phyloP scores from a whole-genome alignment of 2,888 invertebrate species.

The Adineta ricciae region DNA sequence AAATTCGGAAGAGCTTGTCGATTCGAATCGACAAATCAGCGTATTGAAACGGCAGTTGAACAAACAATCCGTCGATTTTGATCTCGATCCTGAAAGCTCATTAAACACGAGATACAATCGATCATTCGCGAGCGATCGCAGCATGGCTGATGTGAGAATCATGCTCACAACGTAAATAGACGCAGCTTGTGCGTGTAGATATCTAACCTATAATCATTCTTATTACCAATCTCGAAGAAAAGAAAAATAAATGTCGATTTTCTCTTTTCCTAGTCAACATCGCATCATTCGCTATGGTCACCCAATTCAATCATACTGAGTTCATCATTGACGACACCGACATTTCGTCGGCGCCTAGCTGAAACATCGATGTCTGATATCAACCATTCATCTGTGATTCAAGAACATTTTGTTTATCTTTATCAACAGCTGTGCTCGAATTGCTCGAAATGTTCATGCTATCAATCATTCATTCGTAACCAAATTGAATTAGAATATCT shows the following conservation, averaged over 20 bases:
- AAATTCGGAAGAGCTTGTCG: neutral
- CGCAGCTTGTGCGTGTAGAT: conserved; percentile 7
- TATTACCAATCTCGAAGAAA: neutral
- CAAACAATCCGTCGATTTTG: neutral
- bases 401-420: conserved; percentile 17
- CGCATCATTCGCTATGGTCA: neutral
- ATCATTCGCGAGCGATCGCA: neutral
- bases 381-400: neutral
- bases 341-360: conserved; percentile 13
- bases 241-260: neutral
- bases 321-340: neutral
- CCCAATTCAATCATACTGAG: neutral
- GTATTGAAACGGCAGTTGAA: neutral
- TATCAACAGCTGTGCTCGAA: neutral
- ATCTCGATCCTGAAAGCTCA: neutral
- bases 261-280: neutral
- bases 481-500: conserved; percentile 19
- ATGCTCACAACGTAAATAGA: conserved; percentile 2
- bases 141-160: neutral
- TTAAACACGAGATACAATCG: neutral
- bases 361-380: neutral
- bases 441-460: conserved; percentile 7
- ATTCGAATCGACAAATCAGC: neutral
- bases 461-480: conserved; percentile 1
- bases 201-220: neutral